These are phyloP conservation scores for Cremastobaeus sp. DNA, from an alignment of 2,888 invertebrate species.

Conservation along the genomic window DNA sequence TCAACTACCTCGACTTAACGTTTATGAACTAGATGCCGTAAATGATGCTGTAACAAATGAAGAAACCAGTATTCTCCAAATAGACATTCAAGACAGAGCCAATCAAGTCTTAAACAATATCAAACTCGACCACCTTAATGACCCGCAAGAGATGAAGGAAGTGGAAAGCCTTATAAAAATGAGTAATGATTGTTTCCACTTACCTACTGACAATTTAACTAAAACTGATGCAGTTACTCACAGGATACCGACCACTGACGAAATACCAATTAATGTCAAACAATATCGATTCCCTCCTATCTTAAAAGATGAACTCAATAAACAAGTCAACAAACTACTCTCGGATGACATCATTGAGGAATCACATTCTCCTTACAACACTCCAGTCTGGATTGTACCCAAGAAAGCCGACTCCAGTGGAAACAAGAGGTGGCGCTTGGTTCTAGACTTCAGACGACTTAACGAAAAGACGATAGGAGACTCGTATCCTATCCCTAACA, in stretches of 20 bases:
- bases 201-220: neutral
- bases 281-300: neutral
- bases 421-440: neutral
- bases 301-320: neutral
- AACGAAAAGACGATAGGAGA: neutral
- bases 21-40: too few species aligned
- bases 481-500: neutral
- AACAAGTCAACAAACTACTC: neutral
- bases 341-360: neutral
- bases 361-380: neutral
- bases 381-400: neutral
- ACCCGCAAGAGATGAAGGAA: too few species aligned
- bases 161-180: neutral
- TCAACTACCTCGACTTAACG: too few species aligned
- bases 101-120: too few species aligned
- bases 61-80: too few species aligned
- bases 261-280: neutral
- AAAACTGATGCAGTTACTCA: neutral
- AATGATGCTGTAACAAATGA: too few species aligned
- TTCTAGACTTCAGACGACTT: neutral
- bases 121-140: too few species aligned
- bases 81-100: too few species aligned
- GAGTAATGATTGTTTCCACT: neutral
- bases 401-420: neutral
- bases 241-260: neutral